Evolutionary conservation across 1,140 invertebrate species (phyloP), one percentile per base, ranked within the genome.

Genomic region (Drosophila navojoa): DNA sequence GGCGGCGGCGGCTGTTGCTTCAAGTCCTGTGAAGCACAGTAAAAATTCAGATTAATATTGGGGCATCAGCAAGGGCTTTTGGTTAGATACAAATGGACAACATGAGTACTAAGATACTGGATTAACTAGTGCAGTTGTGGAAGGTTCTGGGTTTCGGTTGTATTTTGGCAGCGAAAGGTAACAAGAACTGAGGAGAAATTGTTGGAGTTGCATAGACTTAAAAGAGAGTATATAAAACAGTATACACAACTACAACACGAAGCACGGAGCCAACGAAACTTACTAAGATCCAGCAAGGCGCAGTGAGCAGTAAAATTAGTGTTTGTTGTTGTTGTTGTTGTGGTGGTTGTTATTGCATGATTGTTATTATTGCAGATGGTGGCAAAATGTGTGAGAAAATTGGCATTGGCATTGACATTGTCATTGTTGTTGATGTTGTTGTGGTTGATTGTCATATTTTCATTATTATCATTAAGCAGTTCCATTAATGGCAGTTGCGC

Each of bases 251-350:
- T 77, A 85, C 80, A 70, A 91, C 70, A 90, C 77, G 66, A 29
- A 54, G 52, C 75, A 76, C 79, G 57, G 64, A 84, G 85, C 77
- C 76, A 89, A 84, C 76, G 70, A 85, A 89, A 91, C 89, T 91
- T 91, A 91, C 89, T 91, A 91, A 81, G 79, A 72, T 91, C 89
- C 89, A 85, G 79, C 85, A 84, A 87, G 79, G 79, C 85, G 71
- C 68, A 73, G 81, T 86, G 81, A 76, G 77, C 75, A 77, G 79
- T 86, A 55, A 81, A 44, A 66, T 87, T 78, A 67, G 89, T 81
- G 74, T 84, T 84, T 70, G 71, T 58, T 70, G 40, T 79, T 73
- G 45, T 76, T 64, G 69, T 90, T 73, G 69, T 81, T 57, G 67
- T 63, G 50, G 78, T 75, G 60, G 60, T 79, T 77, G 59, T 76